phyloP scores from a whole-genome alignment of 1,140 invertebrate genomes.

The Elymnias hypermnestra region DNA sequence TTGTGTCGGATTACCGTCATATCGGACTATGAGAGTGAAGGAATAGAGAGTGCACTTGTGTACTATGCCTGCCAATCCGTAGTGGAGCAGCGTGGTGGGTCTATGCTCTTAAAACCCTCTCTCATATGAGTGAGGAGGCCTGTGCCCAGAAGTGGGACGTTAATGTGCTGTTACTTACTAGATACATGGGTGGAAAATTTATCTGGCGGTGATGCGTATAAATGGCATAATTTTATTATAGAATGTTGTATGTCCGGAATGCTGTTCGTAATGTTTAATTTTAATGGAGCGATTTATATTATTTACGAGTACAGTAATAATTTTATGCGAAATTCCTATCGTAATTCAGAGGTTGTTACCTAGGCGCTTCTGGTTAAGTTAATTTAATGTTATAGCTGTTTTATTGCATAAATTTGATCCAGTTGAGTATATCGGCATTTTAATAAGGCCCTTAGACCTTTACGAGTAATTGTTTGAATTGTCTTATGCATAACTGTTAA shows the following conservation, averaged over 20 bases:
- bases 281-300: constrained; percentile 17
- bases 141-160: too few species aligned
- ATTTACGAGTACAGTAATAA: constrained; percentile 9
- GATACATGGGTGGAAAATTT: too few species aligned
- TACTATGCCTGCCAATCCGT: too few species aligned
- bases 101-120: too few species aligned
- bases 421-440: background rate
- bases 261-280: constrained; percentile 14
- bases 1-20: too few species aligned
- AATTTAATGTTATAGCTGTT: background rate
- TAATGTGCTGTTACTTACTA: too few species aligned
- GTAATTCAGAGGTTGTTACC: background rate
- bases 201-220: background rate
- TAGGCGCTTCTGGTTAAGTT: background rate
- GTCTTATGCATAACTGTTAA: too few species aligned
- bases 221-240: constrained; percentile 10
- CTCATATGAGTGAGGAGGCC: too few species aligned
- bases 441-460: too few species aligned
- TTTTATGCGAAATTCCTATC: constrained; percentile 9
- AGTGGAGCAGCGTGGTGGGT: too few species aligned
- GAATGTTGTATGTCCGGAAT: constrained; percentile 15
- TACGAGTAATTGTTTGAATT: too few species aligned
- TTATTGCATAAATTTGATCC: background rate
- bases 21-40: constrained; percentile 6
- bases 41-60: background rate